Evolutionary conservation across 1,140 invertebrate species (phyloP), one percentile per base, ranked within the genome.

Genomic region (Diachasma alloeum): DNA sequence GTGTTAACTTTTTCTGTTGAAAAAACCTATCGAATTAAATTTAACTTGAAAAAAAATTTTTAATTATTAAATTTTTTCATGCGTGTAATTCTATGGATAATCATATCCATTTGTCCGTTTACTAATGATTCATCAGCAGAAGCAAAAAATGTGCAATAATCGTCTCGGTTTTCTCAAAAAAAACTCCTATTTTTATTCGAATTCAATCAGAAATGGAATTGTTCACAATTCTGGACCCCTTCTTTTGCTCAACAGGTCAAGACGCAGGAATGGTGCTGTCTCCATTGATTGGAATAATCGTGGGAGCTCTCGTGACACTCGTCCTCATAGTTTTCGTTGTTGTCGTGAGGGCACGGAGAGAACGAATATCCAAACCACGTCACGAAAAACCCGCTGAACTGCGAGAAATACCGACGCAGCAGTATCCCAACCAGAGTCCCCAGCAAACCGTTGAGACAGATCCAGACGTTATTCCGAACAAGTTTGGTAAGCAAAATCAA

Each of bases 381-480:
- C 88, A 83, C 83, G 89, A 87, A 83, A 92, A 88, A 80, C 83
- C 86, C 0, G 83, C 84, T 73, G 87, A 88, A 75, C 83, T 87
- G 73, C 89, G 89, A 80, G 89, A 90, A 78, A 72, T 88, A 53
- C 87, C 86, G 37, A 80, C 86, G 46, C 89, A 89, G 77, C 90
- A 90, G 78, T 89, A 90, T 83, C 85, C 89, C 37, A 81, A 89
- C 82, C 89, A 91, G 80, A 87, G 86, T 82, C 79, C 87, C 42
- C 85, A 88, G 78, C 88, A 89, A 79, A 84, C 87, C 71, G 91
- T 93, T 79, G 93, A 93, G 87, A 92, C 92, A 84, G 93, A 94
- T 89, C 93, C 93, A 19, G 93, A 94, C 87, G 91, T 94, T 46
- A 94, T 94, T 84, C 93, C 93, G 76, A 93, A 93, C 69, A 93